phyloP scores from a whole-genome alignment of 2,888 invertebrate species.

The Chromoteleia sp. region DNA sequence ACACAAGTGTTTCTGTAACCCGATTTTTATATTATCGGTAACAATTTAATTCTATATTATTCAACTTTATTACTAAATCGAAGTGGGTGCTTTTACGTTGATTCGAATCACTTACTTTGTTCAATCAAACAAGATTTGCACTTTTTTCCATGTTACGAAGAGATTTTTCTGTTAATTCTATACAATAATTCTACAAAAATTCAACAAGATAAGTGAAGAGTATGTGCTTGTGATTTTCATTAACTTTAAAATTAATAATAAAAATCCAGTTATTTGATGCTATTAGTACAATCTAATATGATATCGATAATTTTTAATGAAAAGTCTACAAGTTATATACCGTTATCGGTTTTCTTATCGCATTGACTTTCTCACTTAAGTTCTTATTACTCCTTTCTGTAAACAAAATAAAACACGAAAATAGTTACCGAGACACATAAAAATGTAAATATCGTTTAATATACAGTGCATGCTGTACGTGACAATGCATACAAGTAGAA shows the following conservation, averaged over 20 bases:
- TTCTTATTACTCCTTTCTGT: constrained; percentile 7
- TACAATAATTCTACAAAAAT: constrained; percentile 1
- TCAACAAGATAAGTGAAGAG: neutral
- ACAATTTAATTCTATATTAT: neutral
- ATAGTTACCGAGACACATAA: neutral
- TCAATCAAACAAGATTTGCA: neutral
- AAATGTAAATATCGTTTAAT: constrained; percentile 13
- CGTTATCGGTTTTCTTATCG: constrained; percentile 23
- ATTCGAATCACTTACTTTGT: constrained; percentile 8
- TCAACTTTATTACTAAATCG: constrained; percentile 10
- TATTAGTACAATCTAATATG: constrained; percentile 1
- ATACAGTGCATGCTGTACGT: constrained; percentile 6
- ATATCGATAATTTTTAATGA: constrained; percentile 21
- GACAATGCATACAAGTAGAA: constrained; percentile 13
- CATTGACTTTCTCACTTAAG: constrained; percentile 18
- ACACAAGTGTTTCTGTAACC: neutral
- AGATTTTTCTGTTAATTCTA: constrained; percentile 2
- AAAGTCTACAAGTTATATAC: constrained; percentile 22
- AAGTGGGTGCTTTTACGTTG: constrained; percentile 15
- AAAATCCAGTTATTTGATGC: neutral
- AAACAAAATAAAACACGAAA: constrained; percentile 9
- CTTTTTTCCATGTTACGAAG: neutral
- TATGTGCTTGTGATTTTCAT: neutral
- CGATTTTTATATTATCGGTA: neutral
- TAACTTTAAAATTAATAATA: constrained; percentile 1